Conservation (phyloP, 2,888 invertebrate genomes). For the Pantelozetes paolii region DNA sequence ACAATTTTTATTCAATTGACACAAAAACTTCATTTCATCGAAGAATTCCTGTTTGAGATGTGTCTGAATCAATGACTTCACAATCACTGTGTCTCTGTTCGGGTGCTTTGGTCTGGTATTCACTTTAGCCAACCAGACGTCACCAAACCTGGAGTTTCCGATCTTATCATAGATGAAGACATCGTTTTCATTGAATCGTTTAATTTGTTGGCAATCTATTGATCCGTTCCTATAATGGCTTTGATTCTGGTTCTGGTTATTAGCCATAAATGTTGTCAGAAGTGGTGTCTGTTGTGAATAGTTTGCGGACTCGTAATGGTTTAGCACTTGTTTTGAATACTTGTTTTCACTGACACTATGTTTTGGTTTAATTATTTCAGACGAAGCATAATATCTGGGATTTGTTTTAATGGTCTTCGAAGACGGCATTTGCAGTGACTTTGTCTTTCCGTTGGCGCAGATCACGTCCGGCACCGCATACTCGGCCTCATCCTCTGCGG, state of each 20-base stretch:
- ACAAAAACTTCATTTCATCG: conserved; percentile 18
- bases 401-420: conserved; percentile 29
- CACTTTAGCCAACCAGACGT: conserved; percentile 33
- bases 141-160: conserved; percentile 38
- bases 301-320: conserved; percentile 32
- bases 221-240: neutral
- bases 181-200: conserved; percentile 29
- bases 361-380: conserved; percentile 26
- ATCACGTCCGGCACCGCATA: conserved; percentile 44
- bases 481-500: conserved; percentile 34
- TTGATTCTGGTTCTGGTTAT: neutral
- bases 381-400: conserved; percentile 40
- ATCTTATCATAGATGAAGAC: conserved; percentile 33
- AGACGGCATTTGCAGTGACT: conserved; percentile 6
- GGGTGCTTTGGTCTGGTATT: conserved; percentile 4
- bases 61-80: conserved; percentile 30
- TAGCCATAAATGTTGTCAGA: conserved; percentile 18
- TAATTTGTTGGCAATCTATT: neutral
- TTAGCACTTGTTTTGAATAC: conserved; percentile 18
- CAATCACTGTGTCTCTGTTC: conserved; percentile 23
- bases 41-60: conserved; percentile 32
- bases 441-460: conserved; percentile 32
- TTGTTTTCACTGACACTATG: conserved; percentile 4
- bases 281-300: conserved; percentile 37
- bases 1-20: conserved; percentile 25